Conservation (phyloP, 2,113 vertebrate genomes). For the Leucosticte australis region DNA sequence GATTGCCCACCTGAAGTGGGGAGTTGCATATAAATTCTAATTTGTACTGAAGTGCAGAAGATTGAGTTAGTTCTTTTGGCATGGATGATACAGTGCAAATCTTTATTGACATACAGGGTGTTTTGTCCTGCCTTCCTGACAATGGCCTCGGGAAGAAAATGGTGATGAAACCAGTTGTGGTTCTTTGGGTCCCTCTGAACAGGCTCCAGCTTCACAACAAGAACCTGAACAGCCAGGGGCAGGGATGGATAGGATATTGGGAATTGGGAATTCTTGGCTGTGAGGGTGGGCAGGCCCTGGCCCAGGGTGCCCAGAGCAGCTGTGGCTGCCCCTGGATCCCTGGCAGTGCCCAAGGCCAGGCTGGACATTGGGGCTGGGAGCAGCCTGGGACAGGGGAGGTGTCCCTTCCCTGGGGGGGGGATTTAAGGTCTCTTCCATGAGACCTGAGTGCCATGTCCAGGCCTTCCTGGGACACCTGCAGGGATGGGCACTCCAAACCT, state of each 20-base stretch:
- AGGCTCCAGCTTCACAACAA: neutral
- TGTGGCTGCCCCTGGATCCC: neutral
- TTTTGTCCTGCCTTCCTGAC: neutral
- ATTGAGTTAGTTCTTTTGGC: constrained; percentile 29
- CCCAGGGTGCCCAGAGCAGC: neutral
- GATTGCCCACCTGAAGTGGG: constrained; percentile 50
- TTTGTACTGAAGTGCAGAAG: constrained; percentile 42
- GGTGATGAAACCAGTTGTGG: neutral
- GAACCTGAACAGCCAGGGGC: neutral
- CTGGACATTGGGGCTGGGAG: neutral
- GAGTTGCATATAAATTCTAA: constrained; percentile 50
- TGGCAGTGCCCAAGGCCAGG: neutral
- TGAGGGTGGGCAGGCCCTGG: neutral
- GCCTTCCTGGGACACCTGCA: accelerated
- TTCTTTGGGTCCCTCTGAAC: neutral
- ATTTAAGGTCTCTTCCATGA: neutral
- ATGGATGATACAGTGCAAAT: constrained; percentile 10
- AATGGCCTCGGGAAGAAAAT: neutral
- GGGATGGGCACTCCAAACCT: neutral
- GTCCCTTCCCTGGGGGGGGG: neutral
- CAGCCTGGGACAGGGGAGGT: neutral
- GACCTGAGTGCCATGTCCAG: neutral
- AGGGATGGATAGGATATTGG: neutral
- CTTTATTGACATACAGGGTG: neutral
- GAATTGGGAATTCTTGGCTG: neutral